Base-by-base conservation (phyloP, 2,797 vertebrate genomes). In the Zenarchopterus dispar region DNA sequence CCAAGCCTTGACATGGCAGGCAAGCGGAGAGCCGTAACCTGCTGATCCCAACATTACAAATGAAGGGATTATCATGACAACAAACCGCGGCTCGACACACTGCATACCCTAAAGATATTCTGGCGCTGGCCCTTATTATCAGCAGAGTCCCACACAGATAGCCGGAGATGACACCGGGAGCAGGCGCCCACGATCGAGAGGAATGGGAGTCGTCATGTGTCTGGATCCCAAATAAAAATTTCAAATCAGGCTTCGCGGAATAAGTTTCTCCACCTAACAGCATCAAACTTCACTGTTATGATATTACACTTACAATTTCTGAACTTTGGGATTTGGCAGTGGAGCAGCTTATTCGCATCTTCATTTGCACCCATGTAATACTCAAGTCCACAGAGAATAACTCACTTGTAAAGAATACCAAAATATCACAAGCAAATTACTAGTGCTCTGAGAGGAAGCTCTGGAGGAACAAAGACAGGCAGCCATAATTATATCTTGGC, bases 361-460 rank as follows among this genome's bases (percentile, higher is more conserved):
- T 78, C 83, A 87, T 89, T 89, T 82, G 67, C 76, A 72, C 73
- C 70, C 80, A 42, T 82, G 91, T 85, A 86, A 89, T 90, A 67
- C 82, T 88, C 81, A 59, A 84, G 77, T 88, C 91, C 82, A 79
- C 77, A 62, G 91, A 91, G 91, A 90, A 89, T 89, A 88, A 82
- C 69, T 83, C 88, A 85, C 84, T 87, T 64, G 73, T 84, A 88
- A 88, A 91, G 80, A 91, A 91, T 80, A 84, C 84, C 89, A 81
- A 92, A 93, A 93, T 91, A 93, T 92, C 92, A 90, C 90, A 92
- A 92, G 92, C 89, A 93, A 91, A 94, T 93, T 90, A 93, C 89
- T 79, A 81, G 86, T 81, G 87, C 88, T 85, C 81, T 84, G 88
- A 85, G 89, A 93, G 89, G 85, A 86, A 90, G 90, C 90, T 88